phyloP scores from a whole-genome alignment of 2,888 invertebrate species.

The Slavum lentiscoides region DNA sequence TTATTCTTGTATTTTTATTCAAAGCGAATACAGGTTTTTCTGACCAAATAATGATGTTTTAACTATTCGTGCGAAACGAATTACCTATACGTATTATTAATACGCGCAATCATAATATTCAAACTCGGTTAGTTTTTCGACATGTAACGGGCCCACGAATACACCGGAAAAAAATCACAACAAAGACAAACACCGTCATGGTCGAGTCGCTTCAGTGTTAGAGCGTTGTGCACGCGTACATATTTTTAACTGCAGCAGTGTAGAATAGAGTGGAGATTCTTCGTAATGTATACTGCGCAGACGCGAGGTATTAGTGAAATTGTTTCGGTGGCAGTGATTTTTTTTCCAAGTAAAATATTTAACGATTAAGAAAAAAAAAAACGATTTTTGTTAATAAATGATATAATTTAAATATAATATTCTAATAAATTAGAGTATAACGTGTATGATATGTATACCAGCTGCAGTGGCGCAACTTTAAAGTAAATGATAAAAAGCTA shows the following conservation, averaged over 20 bases:
- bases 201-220: conserved; percentile 4
- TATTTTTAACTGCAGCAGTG: neutral
- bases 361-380: too few relatives aligned
- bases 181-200: conserved; percentile 38
- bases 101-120: neutral
- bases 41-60: conserved; percentile 17
- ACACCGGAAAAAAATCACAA: conserved; percentile 22
- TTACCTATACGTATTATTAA: neutral
- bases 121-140: conserved; percentile 6
- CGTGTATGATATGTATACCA: too few relatives aligned
- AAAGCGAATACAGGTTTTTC: neutral
- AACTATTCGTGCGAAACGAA: conserved; percentile 31
- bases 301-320: neutral
- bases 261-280: neutral
- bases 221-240: neutral
- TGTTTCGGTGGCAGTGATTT: neutral
- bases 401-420: too few relatives aligned
- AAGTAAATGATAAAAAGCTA: too few relatives aligned
- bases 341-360: neutral
- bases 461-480: too few relatives aligned
- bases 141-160: conserved; percentile 20
- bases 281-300: neutral
- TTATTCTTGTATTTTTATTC: too few relatives aligned
- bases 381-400: too few relatives aligned
- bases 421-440: too few relatives aligned